These are phyloP conservation scores for Aquatica leii DNA, from an alignment of 2,888 invertebrate species.

Conservation along the genomic window DNA sequence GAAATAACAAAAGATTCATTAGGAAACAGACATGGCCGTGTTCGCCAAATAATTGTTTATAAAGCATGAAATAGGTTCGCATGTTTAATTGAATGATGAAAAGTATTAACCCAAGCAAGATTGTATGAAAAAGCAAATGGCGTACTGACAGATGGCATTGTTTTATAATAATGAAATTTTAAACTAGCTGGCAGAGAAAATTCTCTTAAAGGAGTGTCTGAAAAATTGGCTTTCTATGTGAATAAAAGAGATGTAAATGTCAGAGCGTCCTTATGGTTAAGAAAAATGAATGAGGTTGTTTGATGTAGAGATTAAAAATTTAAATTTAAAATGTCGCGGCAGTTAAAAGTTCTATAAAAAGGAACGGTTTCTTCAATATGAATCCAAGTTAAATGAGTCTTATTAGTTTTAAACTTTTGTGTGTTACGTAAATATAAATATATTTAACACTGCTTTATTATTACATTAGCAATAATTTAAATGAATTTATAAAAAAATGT, in stretches of 20 bases:
- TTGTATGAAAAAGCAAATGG: constrained; percentile 26
- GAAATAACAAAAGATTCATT: constrained; percentile 9
- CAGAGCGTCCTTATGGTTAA: constrained; percentile 18
- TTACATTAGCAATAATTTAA: no score
- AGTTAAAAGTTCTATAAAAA: constrained; percentile 11
- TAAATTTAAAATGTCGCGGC: constrained; percentile 12
- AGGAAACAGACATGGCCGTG: neutral
- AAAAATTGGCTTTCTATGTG: constrained; percentile 30
- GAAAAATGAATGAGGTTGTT: constrained; percentile 18
- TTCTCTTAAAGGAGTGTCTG: constrained; percentile 29
- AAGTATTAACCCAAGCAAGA: constrained; percentile 29
- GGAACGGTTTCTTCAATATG: constrained; percentile 1
- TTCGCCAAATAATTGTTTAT: constrained; percentile 28
- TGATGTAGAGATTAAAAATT: constrained; percentile 14
- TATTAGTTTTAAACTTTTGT: no score
- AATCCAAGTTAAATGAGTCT: no score
- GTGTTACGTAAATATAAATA: no score
- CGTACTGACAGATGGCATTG: constrained; percentile 32
- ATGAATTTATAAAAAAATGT: no score
- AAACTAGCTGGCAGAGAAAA: constrained; percentile 31
- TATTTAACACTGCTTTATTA: no score
- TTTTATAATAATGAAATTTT: constrained; percentile 35
- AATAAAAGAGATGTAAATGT: constrained; percentile 30
- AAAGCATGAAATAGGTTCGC: constrained; percentile 31
- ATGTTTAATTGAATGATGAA: constrained; percentile 34